These are phyloP conservation scores for Metridium senile DNA, from an alignment of 92 coral and sea anemone genomes.

Conservation along the genomic window DNA sequence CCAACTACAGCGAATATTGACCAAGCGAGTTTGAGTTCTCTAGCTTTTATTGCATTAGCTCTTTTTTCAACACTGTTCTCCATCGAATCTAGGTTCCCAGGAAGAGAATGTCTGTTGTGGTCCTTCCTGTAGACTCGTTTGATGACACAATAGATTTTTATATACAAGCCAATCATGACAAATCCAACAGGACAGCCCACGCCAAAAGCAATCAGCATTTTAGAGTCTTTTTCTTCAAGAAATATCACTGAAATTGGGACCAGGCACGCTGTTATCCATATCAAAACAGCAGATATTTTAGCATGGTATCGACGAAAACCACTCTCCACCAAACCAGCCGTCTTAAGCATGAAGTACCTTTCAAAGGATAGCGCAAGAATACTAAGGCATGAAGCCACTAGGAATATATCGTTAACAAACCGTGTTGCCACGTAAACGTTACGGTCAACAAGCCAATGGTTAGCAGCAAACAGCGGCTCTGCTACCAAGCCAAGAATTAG, in stretches of 20 bases:
- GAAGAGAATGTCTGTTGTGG: not conserved
- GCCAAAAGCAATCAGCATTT: constrained; percentile 27
- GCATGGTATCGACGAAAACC: constrained; percentile 18
- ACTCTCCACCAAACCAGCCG: constrained; percentile 21
- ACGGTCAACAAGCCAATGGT: constrained; percentile 37
- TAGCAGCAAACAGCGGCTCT: constrained; percentile 47
- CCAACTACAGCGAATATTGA: constrained; percentile 55
- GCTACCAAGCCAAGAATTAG: constrained; percentile 48
- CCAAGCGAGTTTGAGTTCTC: constrained; percentile 49
- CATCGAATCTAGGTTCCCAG: not conserved
- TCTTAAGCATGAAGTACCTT: constrained; percentile 40
- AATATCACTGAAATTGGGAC: not conserved
- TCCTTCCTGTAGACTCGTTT: constrained; percentile 38
- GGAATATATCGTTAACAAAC: constrained; percentile 32
- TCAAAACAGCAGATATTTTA: constrained; percentile 2
- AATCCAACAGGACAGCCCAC: constrained; percentile 26
- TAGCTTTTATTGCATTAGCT: constrained; percentile 34
- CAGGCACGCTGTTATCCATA: constrained; percentile 14
- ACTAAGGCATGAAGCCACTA: constrained; percentile 42
- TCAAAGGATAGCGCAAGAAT: constrained; percentile 58
- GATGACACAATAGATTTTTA: constrained; percentile 21
- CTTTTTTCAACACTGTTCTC: constrained; percentile 15
- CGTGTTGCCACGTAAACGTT: constrained; percentile 22
- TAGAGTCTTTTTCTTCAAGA: constrained; percentile 12
- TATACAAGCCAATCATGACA: constrained; percentile 6